phyloP scores from a whole-genome alignment of 2,797 vertebrate genomes.

The Falco naumanni region DNA sequence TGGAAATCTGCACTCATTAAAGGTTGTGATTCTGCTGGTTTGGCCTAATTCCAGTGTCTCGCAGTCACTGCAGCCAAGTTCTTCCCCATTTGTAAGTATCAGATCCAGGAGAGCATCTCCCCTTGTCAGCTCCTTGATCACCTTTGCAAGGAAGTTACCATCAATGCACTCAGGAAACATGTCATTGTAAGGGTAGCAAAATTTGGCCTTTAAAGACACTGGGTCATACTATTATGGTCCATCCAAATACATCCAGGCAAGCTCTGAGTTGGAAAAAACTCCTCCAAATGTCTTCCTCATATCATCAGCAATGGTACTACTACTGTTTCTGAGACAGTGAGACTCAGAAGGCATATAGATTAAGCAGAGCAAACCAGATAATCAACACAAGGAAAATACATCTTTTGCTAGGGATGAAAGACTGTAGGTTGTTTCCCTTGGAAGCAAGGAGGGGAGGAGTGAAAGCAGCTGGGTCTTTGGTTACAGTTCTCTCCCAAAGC shows the following conservation, averaged over 20 bases:
- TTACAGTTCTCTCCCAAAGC: neutral
- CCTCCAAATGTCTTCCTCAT: neutral
- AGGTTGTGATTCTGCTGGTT: neutral
- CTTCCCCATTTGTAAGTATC: neutral
- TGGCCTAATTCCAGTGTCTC: neutral
- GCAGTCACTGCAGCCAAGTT: neutral
- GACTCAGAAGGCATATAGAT: neutral
- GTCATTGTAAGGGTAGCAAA: neutral
- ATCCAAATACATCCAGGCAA: neutral
- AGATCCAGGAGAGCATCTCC: neutral
- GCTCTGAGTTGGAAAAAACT: neutral
- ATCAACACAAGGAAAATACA: neutral
- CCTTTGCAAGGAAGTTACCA: neutral
- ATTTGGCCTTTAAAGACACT: neutral
- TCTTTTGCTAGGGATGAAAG: neutral
- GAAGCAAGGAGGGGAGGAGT: neutral
- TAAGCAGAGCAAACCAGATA: neutral
- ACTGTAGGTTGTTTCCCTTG: neutral
- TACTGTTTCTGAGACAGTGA: neutral
- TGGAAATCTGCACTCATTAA: neutral
- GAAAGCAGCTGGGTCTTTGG: neutral
- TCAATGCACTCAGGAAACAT: neutral
- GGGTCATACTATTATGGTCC: fast-evolving
- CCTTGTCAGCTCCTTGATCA: neutral
- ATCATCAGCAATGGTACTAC: neutral